Conservation (phyloP, 2,113 vertebrate genomes). For the Accipiter cooperii region DNA sequence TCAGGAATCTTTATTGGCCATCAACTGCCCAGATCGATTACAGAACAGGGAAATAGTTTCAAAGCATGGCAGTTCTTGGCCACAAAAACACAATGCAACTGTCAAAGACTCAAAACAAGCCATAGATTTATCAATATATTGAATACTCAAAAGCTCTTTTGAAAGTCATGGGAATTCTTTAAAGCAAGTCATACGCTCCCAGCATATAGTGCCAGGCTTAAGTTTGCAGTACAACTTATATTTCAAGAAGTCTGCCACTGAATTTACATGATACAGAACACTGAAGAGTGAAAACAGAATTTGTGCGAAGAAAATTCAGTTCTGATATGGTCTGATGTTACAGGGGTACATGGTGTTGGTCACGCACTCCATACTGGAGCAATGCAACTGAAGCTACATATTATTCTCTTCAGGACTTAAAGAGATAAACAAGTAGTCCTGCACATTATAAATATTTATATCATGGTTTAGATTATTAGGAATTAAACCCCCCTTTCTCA, state of each 20-base stretch:
- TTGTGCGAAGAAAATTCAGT: not conserved
- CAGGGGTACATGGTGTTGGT: fast-evolving
- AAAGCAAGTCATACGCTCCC: not conserved
- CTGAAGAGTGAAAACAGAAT: not conserved
- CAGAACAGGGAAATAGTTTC: not conserved
- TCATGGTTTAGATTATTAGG: not conserved
- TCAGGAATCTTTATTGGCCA: not conserved
- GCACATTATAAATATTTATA: not conserved
- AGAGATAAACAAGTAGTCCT: not conserved
- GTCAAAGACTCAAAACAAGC: not conserved
- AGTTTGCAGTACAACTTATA: not conserved
- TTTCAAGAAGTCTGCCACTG: not conserved
- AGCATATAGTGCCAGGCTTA: not conserved
- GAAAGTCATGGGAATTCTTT: not conserved
- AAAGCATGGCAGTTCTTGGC: not conserved
- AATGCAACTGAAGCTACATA: not conserved
- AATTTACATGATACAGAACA: not conserved
- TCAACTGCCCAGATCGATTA: not conserved
- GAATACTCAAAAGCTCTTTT: not conserved
- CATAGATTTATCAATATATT: not conserved
- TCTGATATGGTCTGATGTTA: not conserved
- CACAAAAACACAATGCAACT: not conserved
- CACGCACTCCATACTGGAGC: not conserved
- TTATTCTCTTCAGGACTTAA: not conserved
- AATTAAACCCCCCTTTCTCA: not conserved